phyloP scores from a whole-genome alignment of 1,140 invertebrate genomes.

The Macrocentrus cingulum region DNA sequence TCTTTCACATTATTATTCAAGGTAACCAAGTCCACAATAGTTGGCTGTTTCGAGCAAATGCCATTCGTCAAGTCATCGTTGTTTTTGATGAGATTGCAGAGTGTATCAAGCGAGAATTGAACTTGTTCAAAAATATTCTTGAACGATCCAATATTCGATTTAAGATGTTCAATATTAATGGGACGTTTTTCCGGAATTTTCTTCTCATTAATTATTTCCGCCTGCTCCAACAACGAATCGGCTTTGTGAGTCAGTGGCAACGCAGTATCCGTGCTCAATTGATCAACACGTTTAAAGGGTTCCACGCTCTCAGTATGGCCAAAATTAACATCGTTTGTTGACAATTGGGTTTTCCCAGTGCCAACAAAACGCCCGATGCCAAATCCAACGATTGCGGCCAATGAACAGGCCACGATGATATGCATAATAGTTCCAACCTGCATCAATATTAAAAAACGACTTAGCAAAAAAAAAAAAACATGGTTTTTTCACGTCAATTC shows the following conservation, averaged over 20 bases:
- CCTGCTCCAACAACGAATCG: not conserved
- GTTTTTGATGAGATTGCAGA: slow-evolving; percentile 1
- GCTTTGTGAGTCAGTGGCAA: not conserved
- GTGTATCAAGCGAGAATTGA: slow-evolving; percentile 9
- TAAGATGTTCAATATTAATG: slow-evolving; percentile 3
- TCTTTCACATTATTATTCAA: slow-evolving; percentile 1
- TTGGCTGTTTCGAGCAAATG: not conserved
- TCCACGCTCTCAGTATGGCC: slow-evolving; percentile 5
- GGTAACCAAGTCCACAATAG: slow-evolving; percentile 8
- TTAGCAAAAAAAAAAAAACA: not conserved
- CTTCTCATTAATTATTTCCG: slow-evolving; percentile 1
- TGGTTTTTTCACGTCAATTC: too few species aligned
- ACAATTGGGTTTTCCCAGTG: slow-evolving; percentile 6
- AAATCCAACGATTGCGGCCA: slow-evolving; percentile 24
- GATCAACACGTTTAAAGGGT: not conserved
- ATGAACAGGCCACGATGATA: slow-evolving; percentile 22
- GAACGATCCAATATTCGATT: not conserved
- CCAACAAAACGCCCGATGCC: slow-evolving; percentile 20
- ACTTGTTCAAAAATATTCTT: slow-evolving; percentile 8
- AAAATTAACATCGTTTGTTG: slow-evolving; percentile 16
- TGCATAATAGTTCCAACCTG: slow-evolving; percentile 11
- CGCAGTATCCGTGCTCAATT: not conserved
- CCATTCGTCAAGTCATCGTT: not conserved
- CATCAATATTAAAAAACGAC: not conserved
- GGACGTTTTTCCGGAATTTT: not conserved